These are phyloP conservation scores for Drosophila austrosaltans DNA, from an alignment of 2,888 invertebrate species.

Conservation along the genomic window DNA sequence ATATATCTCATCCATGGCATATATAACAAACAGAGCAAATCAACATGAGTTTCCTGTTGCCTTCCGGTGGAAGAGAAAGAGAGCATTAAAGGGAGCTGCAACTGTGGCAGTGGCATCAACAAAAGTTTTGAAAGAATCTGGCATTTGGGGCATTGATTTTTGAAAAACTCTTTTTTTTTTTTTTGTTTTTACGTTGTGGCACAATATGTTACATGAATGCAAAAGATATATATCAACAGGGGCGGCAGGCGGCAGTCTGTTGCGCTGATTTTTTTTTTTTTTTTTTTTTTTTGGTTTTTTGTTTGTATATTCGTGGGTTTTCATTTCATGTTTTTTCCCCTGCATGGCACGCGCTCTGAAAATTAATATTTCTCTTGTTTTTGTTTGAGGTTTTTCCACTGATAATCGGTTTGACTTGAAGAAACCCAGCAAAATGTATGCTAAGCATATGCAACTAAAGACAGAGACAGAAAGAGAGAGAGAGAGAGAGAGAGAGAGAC, in stretches of 20 bases:
- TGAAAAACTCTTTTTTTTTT: constrained; percentile 7
- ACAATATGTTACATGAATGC: background rate
- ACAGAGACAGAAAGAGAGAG: too few relatives aligned
- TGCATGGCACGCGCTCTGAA: constrained; percentile 70
- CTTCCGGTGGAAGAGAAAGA: background rate
- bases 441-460: constrained; percentile 67
- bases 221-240: background rate
- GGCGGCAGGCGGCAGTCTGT: background rate
- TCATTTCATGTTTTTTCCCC: constrained; percentile 54
- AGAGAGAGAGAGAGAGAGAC: constrained; percentile 11
- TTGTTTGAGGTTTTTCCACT: constrained; percentile 60
- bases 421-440: constrained; percentile 57
- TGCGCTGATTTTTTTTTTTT: constrained; percentile 26
- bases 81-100: too few relatives aligned
- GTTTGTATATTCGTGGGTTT: constrained; percentile 23
- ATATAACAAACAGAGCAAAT: constrained; percentile 12
- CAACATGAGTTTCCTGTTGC: constrained; percentile 54
- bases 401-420: constrained; percentile 52
- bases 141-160: constrained; percentile 1
- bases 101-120: background rate
- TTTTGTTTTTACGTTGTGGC: background rate
- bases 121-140: background rate
- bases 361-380: constrained; percentile 69
- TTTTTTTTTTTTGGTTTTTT: background rate
- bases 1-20: background rate